A percentile compares a stretch with the other conserved stretches of the same genome.
Evolutionary conservation across 2,888 invertebrate genomes (phyloP).

Genomic region (Poecilobothrus nobilitatus): DNA sequence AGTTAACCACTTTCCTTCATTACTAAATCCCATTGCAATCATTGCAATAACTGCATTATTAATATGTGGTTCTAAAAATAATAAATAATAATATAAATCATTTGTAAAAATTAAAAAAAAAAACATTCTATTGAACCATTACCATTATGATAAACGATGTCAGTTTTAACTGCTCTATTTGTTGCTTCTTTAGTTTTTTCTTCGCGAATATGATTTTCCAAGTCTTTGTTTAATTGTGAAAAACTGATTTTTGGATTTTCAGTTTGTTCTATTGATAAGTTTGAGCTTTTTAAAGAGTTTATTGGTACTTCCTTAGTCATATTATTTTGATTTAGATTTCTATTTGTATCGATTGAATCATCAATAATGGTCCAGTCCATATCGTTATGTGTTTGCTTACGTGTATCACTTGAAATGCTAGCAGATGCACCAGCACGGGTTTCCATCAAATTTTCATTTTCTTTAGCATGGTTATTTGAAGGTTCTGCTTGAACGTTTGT

Average conservation of each 20-base stretch:
- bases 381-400: neutral
- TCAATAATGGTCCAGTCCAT: constrained; percentile 4
- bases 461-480: no score
- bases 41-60: constrained; percentile 59
- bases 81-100: neutral
- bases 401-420: no score
- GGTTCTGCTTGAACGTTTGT: no score
- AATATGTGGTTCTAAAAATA: constrained; percentile 43
- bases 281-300: neutral
- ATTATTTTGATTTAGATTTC: neutral
- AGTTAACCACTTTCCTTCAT: constrained; percentile 51
- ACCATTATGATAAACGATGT: neutral
- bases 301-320: neutral
- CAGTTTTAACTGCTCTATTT: no score
- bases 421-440: no score
- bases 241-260: neutral
- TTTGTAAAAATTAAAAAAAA: no score
- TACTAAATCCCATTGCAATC: constrained; percentile 74
- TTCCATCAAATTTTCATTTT: no score
- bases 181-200: neutral
- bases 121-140: neutral
- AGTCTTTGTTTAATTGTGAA: neutral
- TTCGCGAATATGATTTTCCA: neutral
- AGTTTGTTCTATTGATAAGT: no score
- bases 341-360: neutral